A percentile compares a stretch with the other conserved stretches of the same genome.
These are phyloP conservation scores for Benthosema pterotum DNA, from an alignment of 2,797 vertebrate genomes.

Conservation along the genomic window DNA sequence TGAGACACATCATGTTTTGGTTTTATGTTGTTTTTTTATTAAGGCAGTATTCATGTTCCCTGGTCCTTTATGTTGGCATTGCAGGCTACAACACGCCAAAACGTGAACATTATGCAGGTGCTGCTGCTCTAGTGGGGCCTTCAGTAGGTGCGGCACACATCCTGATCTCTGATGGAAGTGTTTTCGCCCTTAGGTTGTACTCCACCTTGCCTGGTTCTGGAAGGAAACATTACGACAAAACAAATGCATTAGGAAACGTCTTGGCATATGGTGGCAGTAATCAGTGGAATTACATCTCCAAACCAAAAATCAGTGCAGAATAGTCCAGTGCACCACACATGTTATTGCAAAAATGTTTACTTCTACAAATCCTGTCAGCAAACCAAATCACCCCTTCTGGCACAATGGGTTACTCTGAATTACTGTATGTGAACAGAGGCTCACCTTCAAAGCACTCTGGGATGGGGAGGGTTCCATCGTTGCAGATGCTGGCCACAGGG, in stretches of 20 bases:
- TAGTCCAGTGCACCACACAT: no score
- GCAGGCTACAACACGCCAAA: not conserved
- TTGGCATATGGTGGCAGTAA: no score
- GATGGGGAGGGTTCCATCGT: slow-evolving; percentile 80
- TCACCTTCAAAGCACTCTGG: slow-evolving; percentile 89
- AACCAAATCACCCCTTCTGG: no score
- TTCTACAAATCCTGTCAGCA: no score
- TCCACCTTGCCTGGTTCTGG: slow-evolving; percentile 62
- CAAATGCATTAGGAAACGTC: no score
- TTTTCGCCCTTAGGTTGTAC: slow-evolving; percentile 52
- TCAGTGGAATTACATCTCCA: no score
- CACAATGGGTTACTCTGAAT: no score
- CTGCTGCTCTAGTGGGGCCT: slow-evolving; percentile 13
- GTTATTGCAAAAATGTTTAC: no score
- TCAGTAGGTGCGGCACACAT: slow-evolving; percentile 49
- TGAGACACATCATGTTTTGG: no score
- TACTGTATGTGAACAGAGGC: slow-evolving; percentile 18
- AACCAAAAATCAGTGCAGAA: no score
- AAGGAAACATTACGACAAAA: slow-evolving; percentile 9
- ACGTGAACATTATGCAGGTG: slow-evolving; percentile 28
- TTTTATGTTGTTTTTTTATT: not conserved
- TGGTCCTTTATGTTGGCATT: not conserved
- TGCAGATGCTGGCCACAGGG: slow-evolving; percentile 76
- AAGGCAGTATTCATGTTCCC: not conserved
- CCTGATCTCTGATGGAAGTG: slow-evolving; percentile 76